Percentiles rank a stretch among this genome's conserved stretches.
These are phyloP conservation scores for Adelosebastes latens DNA, from an alignment of 2,797 vertebrate species.

Conservation along the genomic window DNA sequence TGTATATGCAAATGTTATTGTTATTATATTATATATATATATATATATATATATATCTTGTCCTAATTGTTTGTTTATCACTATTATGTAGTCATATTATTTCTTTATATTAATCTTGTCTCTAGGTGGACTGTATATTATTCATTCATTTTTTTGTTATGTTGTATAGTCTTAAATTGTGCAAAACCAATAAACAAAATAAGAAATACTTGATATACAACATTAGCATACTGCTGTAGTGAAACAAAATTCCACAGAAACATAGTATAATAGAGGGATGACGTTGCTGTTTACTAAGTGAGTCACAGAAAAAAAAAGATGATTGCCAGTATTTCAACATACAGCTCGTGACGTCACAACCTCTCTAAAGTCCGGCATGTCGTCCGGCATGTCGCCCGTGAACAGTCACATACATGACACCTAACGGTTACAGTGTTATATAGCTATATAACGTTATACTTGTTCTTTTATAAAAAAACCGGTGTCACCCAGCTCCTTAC, in stretches of 20 bases:
- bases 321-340: constrained; percentile 41
- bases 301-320: neutral
- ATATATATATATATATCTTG: too few relatives aligned
- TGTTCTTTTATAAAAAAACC: neutral
- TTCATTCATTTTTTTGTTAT: too few relatives aligned
- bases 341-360: constrained; percentile 83
- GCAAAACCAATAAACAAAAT: too few relatives aligned
- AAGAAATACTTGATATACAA: neutral
- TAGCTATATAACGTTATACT: too few relatives aligned
- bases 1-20: too few relatives aligned
- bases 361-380: constrained; percentile 1
- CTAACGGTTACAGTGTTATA: too few relatives aligned
- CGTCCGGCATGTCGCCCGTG: constrained; percentile 39
- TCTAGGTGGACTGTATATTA: too few relatives aligned
- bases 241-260: neutral
- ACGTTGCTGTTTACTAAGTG: neutral
- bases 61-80: too few relatives aligned
- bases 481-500: constrained; percentile 79
- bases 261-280: neutral
- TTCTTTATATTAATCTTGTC: too few relatives aligned
- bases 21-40: too few relatives aligned
- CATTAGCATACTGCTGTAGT: neutral
- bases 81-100: too few relatives aligned
- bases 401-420: neutral
- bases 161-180: too few relatives aligned